Base-by-base conservation (phyloP, 2,113 vertebrate genomes). In the Eurystomus gularis region DNA sequence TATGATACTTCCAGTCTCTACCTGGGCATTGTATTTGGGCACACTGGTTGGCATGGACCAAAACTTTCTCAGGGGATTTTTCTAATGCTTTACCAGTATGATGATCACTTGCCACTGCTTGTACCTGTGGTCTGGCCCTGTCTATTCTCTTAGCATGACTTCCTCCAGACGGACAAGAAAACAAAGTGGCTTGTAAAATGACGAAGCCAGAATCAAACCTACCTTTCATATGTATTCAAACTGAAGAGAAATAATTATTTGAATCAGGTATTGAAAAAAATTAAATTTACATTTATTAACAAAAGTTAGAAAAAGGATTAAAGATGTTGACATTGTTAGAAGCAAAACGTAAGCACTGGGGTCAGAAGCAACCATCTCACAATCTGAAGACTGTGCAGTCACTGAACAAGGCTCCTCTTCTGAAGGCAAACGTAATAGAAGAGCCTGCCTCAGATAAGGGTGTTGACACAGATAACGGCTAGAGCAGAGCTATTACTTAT, bases 321-420 rank as follows among this genome's bases (percentile, higher is more conserved):
- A 54, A 71, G 54, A 17, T 8, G 1, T 37, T 82, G 35, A 31
- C 20, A 42, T 28, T 40, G 12, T 42, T 69, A 82, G 37, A 73
- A 52, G 17, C 1, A 49, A 79, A 64, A 20, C 4, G 11, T 4
- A 13, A 51, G 2, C 1, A 0, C 7, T 60, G n/a, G 58, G 11
- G 23, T 8, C 57, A 39, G n/a, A 87, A 46, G 25, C 7, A 81
- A 39, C 13, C 7, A 31, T 49, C 19, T 70, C 18, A 20, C 25
- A 26, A 26, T 8, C 17, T 69, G 61, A 82, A 21, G 39, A 68
- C 12, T 15, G 6, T 29, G 11, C 29, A 62, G 23, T 6, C 3
- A 0, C 57, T 84, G 77, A 51, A 21, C 13, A 55, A 55, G 13
- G 17, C 4, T 76, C 19, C 11, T 57, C 13, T 46, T 82, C 39